Evolutionary conservation across 2,113 vertebrate genomes (phyloP).

Genomic region (Nansenia antarctica): DNA sequence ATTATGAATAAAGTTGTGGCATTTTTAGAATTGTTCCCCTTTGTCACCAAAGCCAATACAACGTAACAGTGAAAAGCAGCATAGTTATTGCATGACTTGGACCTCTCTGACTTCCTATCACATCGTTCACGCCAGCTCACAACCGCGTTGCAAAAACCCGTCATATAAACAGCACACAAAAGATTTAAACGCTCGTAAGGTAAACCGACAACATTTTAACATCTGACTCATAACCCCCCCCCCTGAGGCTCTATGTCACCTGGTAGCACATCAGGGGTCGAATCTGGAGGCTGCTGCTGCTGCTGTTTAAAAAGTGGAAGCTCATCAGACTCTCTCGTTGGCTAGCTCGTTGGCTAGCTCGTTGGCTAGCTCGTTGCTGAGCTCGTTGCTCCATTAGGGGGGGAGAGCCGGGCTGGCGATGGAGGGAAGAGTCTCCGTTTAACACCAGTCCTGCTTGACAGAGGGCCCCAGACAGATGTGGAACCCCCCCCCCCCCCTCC

Average conservation of each 20-base stretch:
- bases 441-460: conserved; percentile 16
- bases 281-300: not conserved
- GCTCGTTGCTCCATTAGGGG: conserved; percentile 28
- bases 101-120: not conserved
- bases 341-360: not conserved
- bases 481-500: conserved; percentile 45
- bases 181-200: not conserved
- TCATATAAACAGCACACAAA: too few species aligned
- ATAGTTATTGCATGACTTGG: not conserved
- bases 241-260: not conserved
- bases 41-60: conserved; percentile 15
- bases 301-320: not conserved
- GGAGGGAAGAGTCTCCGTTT: conserved; percentile 4
- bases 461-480: conserved; percentile 54
- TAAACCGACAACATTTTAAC: not conserved
- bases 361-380: not conserved
- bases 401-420: conserved; percentile 27
- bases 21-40: conserved; percentile 57
- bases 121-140: not conserved
- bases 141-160: not conserved
- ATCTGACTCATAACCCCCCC: not conserved
- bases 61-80: not conserved
- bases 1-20: conserved; percentile 59
- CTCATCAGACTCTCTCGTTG: not conserved
- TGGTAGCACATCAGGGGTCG: not conserved